phyloP scores from a whole-genome alignment of 2,113 vertebrate species.

The Scomber scombrus region DNA sequence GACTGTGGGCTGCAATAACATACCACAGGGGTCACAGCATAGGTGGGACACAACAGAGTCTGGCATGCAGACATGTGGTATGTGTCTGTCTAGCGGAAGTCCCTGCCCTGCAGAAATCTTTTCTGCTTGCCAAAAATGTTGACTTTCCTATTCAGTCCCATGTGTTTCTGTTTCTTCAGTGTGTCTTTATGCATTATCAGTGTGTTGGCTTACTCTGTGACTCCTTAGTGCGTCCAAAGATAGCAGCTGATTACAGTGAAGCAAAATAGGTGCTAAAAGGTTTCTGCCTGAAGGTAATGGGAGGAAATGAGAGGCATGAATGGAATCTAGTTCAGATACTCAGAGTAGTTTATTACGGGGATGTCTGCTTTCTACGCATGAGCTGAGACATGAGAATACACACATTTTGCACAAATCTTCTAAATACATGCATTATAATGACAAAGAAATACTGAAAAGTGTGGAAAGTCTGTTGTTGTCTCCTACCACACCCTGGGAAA shows the following conservation, averaged over 20 bases:
- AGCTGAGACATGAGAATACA: background rate
- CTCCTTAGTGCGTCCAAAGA: slow-evolving; percentile 1
- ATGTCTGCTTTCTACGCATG: background rate
- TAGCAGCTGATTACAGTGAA: background rate
- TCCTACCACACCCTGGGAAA: background rate
- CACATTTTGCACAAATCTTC: background rate
- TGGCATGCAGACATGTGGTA: slow-evolving; percentile 15
- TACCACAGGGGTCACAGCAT: slow-evolving; percentile 24
- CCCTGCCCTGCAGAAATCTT: slow-evolving; percentile 8
- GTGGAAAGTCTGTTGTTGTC: background rate
- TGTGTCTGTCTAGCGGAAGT: slow-evolving; percentile 30
- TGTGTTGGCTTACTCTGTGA: too few relatives aligned
- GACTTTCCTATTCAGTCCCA: slow-evolving; percentile 19
- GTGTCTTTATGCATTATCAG: slow-evolving; percentile 15
- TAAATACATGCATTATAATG: background rate
- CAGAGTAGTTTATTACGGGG: background rate
- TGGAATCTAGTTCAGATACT: background rate
- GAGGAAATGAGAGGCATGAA: slow-evolving; percentile 3
- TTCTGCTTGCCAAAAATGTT: slow-evolving; percentile 16
- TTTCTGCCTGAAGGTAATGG: background rate
- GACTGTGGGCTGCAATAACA: slow-evolving; percentile 20
- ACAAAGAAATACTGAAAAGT: background rate
- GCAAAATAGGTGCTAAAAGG: slow-evolving; percentile 27
- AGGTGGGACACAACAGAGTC: slow-evolving; percentile 1
- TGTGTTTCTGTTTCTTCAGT: background rate